Evolutionary conservation across 2,888 invertebrate genomes (phyloP), one percentile per base, ranked within the genome.

Genomic region (Pyrrhia umbra): DNA sequence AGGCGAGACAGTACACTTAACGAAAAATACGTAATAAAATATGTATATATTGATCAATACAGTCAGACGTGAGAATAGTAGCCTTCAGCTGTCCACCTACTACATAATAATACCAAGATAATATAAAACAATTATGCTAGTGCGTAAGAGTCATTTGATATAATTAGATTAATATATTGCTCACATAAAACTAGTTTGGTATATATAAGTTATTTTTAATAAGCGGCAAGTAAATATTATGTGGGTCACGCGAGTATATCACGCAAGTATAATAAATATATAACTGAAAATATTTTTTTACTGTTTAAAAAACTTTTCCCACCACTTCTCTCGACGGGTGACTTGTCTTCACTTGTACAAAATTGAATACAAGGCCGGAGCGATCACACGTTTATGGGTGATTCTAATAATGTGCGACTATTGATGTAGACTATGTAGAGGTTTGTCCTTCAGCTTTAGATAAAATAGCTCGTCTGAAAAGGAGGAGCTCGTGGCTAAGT

Each of bases 111-210:
- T 47, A 34, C 23, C 20, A 67, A 61, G 58, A 69, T 67, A 74
- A 66, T 69, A 55, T 49, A 66, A 49, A 77, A 54, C 59, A 55
- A 57, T 74, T 66, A 66, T 66, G 63, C 55, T 64, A 57, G 27
- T 75, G 56, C 45, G 50, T 68, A 58, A 37, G 25, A 40, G 49
- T 59, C 43, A 78, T 71, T 78, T 68, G 16, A 62, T 27, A 18
- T 68, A 68, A 77, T 71, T 68, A 71, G 16, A 75, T 57, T 68
- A 75, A 65, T 68, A 68, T 72, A 75, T 67, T 58, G 45, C 49
- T 40, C 27, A 55, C 62, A 61, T 58, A 25, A 50, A 52, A 45
- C 40, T 18, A 6, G 43, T 63, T 58, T 46, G 45, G 42, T 65
- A 58, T 43, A 58, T 43, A 56, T 42, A 64, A 68, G 60, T 68